A percentile compares a stretch with the other conserved stretches of the same genome.
Evolutionary conservation across 2,113 vertebrate genomes (phyloP).

Genomic region (Bos javanicus): DNA sequence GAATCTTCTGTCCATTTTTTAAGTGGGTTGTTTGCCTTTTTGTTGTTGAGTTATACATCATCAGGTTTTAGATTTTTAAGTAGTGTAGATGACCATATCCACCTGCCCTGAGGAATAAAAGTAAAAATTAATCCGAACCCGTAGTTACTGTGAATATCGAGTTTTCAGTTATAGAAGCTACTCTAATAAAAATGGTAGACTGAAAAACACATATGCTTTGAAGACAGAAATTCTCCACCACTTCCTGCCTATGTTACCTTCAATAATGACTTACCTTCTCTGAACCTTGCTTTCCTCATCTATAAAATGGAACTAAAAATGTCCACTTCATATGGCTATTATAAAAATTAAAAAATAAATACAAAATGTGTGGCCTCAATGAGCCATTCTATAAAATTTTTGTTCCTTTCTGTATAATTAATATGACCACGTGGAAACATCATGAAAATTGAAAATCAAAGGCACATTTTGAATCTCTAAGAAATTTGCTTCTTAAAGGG

Average conservation of each 20-base stretch:
- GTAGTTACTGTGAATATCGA: not conserved
- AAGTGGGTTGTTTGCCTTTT: not conserved
- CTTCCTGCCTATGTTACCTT: not conserved
- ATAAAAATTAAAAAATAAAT: not conserved
- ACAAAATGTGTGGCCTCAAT: not conserved
- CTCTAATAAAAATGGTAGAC: not conserved
- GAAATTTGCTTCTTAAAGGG: not conserved
- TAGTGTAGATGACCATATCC: not conserved
- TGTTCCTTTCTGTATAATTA: not conserved
- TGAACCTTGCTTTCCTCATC: not conserved
- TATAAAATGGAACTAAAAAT: not conserved
- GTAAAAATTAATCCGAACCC: not conserved
- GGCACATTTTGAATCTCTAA: not conserved
- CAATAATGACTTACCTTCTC: not conserved
- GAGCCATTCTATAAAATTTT: not conserved
- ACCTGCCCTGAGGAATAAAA: not conserved
- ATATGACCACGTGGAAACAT: not conserved
- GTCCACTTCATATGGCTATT: not conserved
- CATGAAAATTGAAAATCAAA: conserved; percentile 4
- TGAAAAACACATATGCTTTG: not conserved
- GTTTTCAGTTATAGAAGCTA: not conserved
- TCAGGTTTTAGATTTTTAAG: not conserved
- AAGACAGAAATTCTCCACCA: not conserved
- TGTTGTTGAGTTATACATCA: not conserved
- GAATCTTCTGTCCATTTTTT: not conserved